phyloP scores from a whole-genome alignment of 2,797 vertebrate genomes.

The Lagodon rhomboides region DNA sequence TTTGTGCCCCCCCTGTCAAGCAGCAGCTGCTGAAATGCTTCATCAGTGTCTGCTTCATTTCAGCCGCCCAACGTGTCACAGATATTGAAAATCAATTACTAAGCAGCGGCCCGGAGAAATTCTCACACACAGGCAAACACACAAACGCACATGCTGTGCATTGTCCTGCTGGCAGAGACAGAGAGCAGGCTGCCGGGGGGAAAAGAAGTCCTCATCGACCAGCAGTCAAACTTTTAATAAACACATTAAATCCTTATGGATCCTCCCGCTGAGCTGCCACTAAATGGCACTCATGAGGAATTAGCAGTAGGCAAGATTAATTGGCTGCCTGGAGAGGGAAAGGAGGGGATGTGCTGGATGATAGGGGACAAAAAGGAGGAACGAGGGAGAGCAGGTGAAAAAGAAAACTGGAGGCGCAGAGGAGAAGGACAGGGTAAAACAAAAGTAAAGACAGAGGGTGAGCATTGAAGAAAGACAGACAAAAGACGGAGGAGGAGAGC shows the following conservation, averaged over 20 bases:
- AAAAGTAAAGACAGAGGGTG: background rate
- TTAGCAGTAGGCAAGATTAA: slow-evolving; percentile 75
- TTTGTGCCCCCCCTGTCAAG: background rate
- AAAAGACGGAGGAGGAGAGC: background rate
- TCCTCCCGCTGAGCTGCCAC: slow-evolving; percentile 72
- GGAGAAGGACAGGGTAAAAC: slow-evolving; percentile 6
- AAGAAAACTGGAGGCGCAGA: background rate
- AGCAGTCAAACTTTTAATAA: slow-evolving; percentile 79
- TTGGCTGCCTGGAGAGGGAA: slow-evolving; percentile 63
- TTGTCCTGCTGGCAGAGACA: slow-evolving; percentile 68
- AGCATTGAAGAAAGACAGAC: slow-evolving; percentile 1
- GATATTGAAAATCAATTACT: slow-evolving; percentile 68
- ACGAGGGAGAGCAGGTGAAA: slow-evolving; percentile 11
- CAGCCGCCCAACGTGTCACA: slow-evolving; percentile 54
- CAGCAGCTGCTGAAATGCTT: slow-evolving; percentile 12
- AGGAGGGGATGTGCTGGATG: slow-evolving; percentile 16
- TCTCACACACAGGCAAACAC: slow-evolving; percentile 45
- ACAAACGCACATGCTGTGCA: slow-evolving; percentile 40
- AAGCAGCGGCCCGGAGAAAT: slow-evolving; percentile 62
- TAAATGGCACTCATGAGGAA: slow-evolving; percentile 74
- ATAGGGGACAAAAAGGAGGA: slow-evolving; percentile 18
- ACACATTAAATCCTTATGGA: slow-evolving; percentile 81
- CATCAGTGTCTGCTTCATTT: slow-evolving; percentile 40
- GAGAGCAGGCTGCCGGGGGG: slow-evolving; percentile 53
- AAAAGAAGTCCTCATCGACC: slow-evolving; percentile 67